A percentile compares a stretch with the other conserved stretches of the same genome.
These are phyloP conservation scores for Conops quadrifasciatus DNA, from an alignment of 2,888 invertebrate genomes.

Conservation along the genomic window DNA sequence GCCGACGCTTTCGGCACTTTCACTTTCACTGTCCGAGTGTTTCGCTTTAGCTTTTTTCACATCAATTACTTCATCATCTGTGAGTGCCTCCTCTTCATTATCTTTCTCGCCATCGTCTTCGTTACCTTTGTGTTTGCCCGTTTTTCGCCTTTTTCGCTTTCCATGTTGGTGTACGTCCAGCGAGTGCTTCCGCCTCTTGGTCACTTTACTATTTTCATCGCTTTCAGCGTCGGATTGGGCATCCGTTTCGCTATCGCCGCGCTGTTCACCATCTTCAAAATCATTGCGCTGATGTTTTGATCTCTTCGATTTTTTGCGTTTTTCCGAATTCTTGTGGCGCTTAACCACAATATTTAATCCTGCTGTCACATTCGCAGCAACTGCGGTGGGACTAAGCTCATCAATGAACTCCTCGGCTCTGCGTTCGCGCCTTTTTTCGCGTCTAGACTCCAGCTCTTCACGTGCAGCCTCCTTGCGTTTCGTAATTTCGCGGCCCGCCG, in stretches of 20 bases:
- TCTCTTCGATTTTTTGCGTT: slow-evolving; percentile 49
- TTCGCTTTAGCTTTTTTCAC: slow-evolving; percentile 32
- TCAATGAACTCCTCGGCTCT: slow-evolving; percentile 43
- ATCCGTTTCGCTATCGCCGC: slow-evolving; percentile 37
- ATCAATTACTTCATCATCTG: slow-evolving; percentile 36
- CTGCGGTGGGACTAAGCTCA: slow-evolving; percentile 58
- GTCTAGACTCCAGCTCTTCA: slow-evolving; percentile 77
- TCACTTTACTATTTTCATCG: background rate
- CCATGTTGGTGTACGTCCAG: background rate
- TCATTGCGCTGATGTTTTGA: slow-evolving; percentile 46
- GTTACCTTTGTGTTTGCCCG: slow-evolving; percentile 19
- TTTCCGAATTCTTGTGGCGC: slow-evolving; percentile 48
- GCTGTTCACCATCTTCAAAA: slow-evolving; percentile 60
- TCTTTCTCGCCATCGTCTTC: slow-evolving; percentile 14
- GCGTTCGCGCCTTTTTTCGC: slow-evolving; percentile 62
- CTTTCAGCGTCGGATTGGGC: slow-evolving; percentile 28
- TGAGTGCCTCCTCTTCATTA: background rate
- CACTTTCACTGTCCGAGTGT: slow-evolving; percentile 10
- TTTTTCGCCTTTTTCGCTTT: slow-evolving; percentile 17
- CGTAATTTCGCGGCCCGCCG: slow-evolving; percentile 80
- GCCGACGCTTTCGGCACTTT: slow-evolving; percentile 44
- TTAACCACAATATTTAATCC: slow-evolving; percentile 55
- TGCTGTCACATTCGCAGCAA: slow-evolving; percentile 60
- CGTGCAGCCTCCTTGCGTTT: slow-evolving; percentile 79
- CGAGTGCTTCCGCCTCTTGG: slow-evolving; percentile 9